Evolutionary conservation across 2,797 vertebrate species (phyloP).

Genomic region (Myripristis murdjan): DNA sequence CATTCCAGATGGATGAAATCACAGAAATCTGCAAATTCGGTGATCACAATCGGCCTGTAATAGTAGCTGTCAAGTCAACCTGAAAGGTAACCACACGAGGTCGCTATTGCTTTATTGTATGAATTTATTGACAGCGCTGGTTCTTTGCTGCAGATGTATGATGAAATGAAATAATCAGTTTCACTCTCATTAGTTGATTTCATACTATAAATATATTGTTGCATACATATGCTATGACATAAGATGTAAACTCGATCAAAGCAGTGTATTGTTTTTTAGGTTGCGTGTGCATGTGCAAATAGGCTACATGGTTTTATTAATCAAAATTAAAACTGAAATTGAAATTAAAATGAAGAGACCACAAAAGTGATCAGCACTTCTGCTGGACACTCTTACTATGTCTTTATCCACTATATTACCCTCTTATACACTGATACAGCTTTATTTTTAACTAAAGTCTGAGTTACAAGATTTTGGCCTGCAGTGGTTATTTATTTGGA

Average conservation of each 20-base stretch:
- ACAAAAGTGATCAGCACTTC: background rate
- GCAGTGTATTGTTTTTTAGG: background rate
- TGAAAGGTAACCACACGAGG: constrained; percentile 56
- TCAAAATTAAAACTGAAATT: background rate
- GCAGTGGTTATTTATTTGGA: background rate
- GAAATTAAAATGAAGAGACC: background rate
- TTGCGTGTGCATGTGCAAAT: background rate
- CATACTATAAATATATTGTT: background rate
- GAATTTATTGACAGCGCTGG: background rate
- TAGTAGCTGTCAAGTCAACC: no score
- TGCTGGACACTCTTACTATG: no score
- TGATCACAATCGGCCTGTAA: no score
- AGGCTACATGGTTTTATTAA: background rate
- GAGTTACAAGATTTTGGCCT: background rate
- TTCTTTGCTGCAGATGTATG: background rate
- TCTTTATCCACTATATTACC: no score
- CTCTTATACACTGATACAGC: background rate
- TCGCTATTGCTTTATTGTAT: constrained; percentile 49
- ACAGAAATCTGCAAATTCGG: no score
- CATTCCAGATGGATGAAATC: no score
- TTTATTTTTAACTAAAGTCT: background rate
- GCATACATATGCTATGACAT: no score
- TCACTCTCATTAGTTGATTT: no score
- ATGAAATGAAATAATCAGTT: no score
- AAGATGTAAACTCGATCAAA: no score